phyloP scores from a whole-genome alignment of 2,888 invertebrate species.

The Heliconius ismenius region DNA sequence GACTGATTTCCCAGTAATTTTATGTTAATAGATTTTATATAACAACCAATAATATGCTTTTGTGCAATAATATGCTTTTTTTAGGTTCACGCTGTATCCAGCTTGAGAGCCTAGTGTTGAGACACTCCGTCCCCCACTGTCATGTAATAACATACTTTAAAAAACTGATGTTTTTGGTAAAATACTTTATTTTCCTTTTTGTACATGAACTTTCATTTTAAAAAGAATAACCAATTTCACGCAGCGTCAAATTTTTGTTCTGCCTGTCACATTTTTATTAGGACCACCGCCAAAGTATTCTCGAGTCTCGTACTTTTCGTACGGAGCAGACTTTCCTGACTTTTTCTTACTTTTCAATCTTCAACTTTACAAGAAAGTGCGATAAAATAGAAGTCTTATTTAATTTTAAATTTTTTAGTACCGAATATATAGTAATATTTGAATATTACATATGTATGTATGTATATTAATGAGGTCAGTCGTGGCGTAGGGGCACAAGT shows the following conservation, averaged over 20 bases:
- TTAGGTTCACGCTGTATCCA: too few species aligned
- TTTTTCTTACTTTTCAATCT: not conserved
- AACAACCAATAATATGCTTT: not conserved
- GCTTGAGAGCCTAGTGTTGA: too few species aligned
- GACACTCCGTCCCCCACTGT: too few species aligned
- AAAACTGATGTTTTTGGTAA: not conserved
- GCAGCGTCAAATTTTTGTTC: conserved; percentile 1
- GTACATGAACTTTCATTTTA: not conserved
- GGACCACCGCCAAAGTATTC: not conserved
- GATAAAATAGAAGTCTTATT: too few species aligned
- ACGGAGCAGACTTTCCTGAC: not conserved
- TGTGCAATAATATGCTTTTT: too few species aligned
- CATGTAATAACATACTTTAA: too few species aligned
- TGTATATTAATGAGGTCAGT: not conserved
- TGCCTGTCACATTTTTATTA: conserved; percentile 4
- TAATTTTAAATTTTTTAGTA: not conserved
- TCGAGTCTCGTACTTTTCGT: not conserved
- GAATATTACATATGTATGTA: not conserved
- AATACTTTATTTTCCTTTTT: not conserved
- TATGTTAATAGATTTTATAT: too few species aligned
- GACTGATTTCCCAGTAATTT: too few species aligned
- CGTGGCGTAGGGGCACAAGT: too few species aligned
- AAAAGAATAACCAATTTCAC: not conserved
- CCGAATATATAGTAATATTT: not conserved
- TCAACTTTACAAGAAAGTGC: not conserved